phyloP scores from a whole-genome alignment of 2,113 vertebrate species.

The Calyptommatus sinebrachiatus region DNA sequence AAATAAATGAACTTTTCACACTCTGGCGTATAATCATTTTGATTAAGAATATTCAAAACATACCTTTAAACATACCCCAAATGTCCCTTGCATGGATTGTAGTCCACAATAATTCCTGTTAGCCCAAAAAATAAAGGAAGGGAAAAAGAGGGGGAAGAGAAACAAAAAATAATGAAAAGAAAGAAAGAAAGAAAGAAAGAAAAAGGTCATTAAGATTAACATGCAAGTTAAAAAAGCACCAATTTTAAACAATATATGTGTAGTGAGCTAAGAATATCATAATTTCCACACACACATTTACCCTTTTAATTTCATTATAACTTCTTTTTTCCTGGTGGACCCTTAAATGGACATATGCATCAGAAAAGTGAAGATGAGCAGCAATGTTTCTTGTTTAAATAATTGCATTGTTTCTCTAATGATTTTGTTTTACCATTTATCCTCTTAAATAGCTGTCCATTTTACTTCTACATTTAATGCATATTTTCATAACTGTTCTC shows the following conservation, averaged over 20 bases:
- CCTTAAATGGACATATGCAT: not conserved
- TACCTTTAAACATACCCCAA: not conserved
- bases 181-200: too few species aligned
- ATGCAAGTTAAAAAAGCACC: too few species aligned
- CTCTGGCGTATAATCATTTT: too few species aligned
- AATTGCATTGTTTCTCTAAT: not conserved
- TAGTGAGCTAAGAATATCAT: constrained; percentile 4
- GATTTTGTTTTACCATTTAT: not conserved
- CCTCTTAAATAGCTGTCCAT: not conserved
- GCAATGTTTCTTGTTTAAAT: constrained; percentile 8
- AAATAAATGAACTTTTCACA: not conserved
- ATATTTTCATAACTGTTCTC: too few species aligned
- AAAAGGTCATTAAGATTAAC: too few species aligned
- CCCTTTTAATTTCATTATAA: not conserved
- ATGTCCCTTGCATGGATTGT: too few species aligned
- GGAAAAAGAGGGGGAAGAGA: too few species aligned
- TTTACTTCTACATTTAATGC: not conserved
- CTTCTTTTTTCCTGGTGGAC: not conserved
- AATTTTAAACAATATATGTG: not conserved
- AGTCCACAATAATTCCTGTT: not conserved
- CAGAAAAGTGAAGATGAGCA: not conserved
- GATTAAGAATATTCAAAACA: not conserved
- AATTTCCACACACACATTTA: not conserved
- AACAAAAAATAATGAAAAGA: too few species aligned
- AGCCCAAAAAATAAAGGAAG: too few species aligned